These are phyloP conservation scores for Caenorhabditis panamensis DNA, from an alignment of 2,888 invertebrate genomes.

Conservation along the genomic window DNA sequence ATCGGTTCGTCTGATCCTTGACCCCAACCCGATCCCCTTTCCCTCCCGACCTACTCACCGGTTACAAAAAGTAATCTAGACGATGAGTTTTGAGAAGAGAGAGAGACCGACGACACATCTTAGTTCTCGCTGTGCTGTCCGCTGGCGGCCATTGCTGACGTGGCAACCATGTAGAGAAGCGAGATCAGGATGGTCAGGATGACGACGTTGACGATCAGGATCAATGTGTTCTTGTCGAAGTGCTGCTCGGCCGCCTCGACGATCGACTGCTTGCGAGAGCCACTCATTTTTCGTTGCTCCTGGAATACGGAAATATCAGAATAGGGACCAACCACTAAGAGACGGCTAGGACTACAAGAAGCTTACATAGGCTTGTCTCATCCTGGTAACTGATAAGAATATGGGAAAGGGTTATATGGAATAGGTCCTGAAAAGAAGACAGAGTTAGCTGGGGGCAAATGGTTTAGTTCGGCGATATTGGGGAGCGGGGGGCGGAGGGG, in stretches of 20 bases:
- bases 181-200: constrained; percentile 76
- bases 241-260: constrained; percentile 77
- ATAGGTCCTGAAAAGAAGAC: constrained; percentile 9
- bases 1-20: constrained; percentile 8
- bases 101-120: neutral
- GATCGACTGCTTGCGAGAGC: constrained; percentile 73
- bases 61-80: constrained; percentile 49
- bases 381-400: neutral
- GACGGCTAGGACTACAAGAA: neutral
- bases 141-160: constrained; percentile 77
- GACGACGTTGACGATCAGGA: constrained; percentile 75
- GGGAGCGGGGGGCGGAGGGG: constrained; percentile 19
- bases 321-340: too few relatives aligned
- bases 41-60: constrained; percentile 22
- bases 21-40: neutral
- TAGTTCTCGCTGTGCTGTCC: constrained; percentile 72
- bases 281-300: constrained; percentile 51
- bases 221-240: constrained; percentile 76
- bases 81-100: neutral
- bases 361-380: constrained; percentile 34
- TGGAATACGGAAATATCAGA: neutral
- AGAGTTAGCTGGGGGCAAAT: neutral
- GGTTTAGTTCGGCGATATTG: constrained; percentile 26
- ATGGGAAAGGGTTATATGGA: neutral
- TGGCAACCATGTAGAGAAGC: constrained; percentile 79